Conservation (phyloP, 2,888 invertebrate species). For the Cataglyphis albicans region DNA sequence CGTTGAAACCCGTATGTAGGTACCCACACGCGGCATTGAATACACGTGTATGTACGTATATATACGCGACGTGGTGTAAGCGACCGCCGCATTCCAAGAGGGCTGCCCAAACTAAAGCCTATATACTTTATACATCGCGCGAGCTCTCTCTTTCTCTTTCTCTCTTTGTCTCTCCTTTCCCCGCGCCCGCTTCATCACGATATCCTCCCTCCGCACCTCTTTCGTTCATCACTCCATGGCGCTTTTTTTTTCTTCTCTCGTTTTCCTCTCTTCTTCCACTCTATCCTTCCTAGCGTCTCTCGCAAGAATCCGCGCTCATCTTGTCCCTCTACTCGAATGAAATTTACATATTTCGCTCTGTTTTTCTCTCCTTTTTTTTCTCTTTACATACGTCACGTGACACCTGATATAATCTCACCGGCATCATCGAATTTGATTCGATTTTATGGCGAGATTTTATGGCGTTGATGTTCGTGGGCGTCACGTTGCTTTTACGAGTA, state of each 20-base stretch:
- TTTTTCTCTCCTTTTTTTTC: not conserved
- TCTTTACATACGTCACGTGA: constrained; percentile 50
- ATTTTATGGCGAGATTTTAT: constrained; percentile 22
- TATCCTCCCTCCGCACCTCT: constrained; percentile 41
- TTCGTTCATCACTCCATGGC: constrained; percentile 42
- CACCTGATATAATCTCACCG: constrained; percentile 61
- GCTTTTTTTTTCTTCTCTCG: constrained; percentile 23
- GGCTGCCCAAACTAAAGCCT: constrained; percentile 83
- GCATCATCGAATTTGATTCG: constrained; percentile 55
- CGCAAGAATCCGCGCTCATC: constrained; percentile 25
- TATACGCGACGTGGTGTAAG: constrained; percentile 40
- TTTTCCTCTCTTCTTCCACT: constrained; percentile 22
- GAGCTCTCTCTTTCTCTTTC: constrained; percentile 50
- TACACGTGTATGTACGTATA: constrained; percentile 48
- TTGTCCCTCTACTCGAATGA: constrained; percentile 18
- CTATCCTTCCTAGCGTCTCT: constrained; percentile 13
- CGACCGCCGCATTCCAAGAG: constrained; percentile 81
- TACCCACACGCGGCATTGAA: constrained; percentile 57
- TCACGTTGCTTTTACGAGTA: too few species aligned
- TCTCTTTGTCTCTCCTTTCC: constrained; percentile 50
- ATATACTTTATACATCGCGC: constrained; percentile 75
- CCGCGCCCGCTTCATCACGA: not conserved
- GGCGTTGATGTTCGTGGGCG: not conserved
- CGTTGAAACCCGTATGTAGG: constrained; percentile 56
- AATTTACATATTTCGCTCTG: constrained; percentile 44